A percentile compares a stretch with the other conserved stretches of the same genome.
These are phyloP conservation scores for Drosophila ochracea DNA, from an alignment of 2,888 invertebrate genomes.

Conservation along the genomic window DNA sequence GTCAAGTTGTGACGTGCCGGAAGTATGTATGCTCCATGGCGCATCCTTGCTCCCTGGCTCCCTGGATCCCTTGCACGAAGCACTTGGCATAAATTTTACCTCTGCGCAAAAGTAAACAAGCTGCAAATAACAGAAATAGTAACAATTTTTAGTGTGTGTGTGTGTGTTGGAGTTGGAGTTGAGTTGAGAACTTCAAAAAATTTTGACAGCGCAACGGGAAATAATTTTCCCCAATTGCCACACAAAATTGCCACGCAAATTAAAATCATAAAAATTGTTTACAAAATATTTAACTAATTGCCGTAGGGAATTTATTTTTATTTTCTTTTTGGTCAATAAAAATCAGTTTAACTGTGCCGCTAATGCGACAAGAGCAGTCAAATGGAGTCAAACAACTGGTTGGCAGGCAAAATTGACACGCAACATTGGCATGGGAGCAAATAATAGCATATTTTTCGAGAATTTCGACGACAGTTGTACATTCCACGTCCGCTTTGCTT, in stretches of 20 bases:
- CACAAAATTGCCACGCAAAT: constrained; percentile 29
- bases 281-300: constrained; percentile 48
- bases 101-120: constrained; percentile 53
- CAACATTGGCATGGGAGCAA: constrained; percentile 56
- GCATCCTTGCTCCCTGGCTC: constrained; percentile 31
- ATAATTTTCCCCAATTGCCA: constrained; percentile 27
- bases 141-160: constrained; percentile 20
- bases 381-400: constrained; percentile 34
- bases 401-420: constrained; percentile 50
- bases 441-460: constrained; percentile 24
- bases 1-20: constrained; percentile 61
- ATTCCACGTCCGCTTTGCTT: constrained; percentile 27
- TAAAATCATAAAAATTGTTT: constrained; percentile 36
- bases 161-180: constrained; percentile 2
- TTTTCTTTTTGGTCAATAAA: constrained; percentile 42
- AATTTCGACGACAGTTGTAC: constrained; percentile 17
- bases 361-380: constrained; percentile 54
- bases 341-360: constrained; percentile 66
- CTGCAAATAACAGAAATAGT: constrained; percentile 46
- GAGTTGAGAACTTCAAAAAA: constrained; percentile 18
- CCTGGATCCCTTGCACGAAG: constrained; percentile 8
- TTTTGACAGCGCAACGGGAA: constrained; percentile 31
- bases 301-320: neutral
- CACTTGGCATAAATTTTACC: constrained; percentile 58
- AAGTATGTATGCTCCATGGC: constrained; percentile 55